Percentiles rank a stretch among this genome's conserved stretches.
Evolutionary conservation across 92 coral and sea anemone species (phyloP).

Genomic region (Epizoanthus scotinus): DNA sequence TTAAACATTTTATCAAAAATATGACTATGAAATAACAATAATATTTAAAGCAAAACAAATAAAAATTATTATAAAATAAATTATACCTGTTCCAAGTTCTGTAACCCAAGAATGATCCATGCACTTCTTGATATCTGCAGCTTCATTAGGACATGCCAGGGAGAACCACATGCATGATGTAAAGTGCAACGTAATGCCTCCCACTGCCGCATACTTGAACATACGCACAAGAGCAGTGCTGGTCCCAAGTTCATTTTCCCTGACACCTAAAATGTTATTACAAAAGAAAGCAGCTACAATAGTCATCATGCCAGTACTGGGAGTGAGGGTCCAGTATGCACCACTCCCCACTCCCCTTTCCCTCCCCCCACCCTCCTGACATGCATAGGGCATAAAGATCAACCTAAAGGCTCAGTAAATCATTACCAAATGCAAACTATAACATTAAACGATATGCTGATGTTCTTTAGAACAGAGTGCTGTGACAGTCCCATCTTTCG

Average conservation of each 20-base stretch:
- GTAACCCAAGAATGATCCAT: constrained; percentile 64
- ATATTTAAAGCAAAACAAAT: background rate
- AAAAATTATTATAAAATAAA: background rate
- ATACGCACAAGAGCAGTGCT: constrained; percentile 69
- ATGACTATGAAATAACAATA: no score
- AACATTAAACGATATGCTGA: no score
- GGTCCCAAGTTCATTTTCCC: constrained; percentile 79
- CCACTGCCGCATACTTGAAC: constrained; percentile 67
- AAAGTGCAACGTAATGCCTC: constrained; percentile 61
- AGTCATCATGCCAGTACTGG: background rate
- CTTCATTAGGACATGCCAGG: constrained; percentile 69
- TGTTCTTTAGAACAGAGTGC: no score
- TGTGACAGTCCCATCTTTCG: no score
- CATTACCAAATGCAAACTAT: no score
- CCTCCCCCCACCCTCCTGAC: no score
- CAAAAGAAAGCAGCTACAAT: background rate
- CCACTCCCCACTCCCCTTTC: no score
- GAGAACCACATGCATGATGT: constrained; percentile 77
- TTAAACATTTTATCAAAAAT: no score
- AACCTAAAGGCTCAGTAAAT: no score
- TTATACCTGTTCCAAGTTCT: constrained; percentile 63
- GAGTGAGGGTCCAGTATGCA: no score
- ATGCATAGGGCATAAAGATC: no score
- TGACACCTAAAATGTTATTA: constrained; percentile 40
- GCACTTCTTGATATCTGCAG: constrained; percentile 47